Conservation (phyloP, 2,888 invertebrate species). For the Colostygia pectinataria region DNA sequence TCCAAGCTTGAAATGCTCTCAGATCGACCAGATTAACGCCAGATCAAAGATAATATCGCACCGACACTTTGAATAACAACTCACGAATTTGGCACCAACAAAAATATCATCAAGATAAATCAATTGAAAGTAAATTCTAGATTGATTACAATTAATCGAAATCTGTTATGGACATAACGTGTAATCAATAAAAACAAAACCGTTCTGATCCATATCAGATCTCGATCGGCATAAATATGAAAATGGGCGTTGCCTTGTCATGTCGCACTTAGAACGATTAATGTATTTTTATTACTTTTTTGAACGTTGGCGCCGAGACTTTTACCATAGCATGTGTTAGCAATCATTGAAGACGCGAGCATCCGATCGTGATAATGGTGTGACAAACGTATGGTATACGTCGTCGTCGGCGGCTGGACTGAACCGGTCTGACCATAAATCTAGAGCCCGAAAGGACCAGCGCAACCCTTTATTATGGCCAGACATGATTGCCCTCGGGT, state of each 20-base stretch:
- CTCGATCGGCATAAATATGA: slow-evolving; percentile 72
- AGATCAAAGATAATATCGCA: slow-evolving; percentile 52
- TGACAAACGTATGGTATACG: slow-evolving; percentile 69
- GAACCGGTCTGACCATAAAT: slow-evolving; percentile 64
- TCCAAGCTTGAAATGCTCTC: slow-evolving; percentile 50
- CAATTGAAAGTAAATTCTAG: slow-evolving; percentile 33
- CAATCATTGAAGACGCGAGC: slow-evolving; percentile 49
- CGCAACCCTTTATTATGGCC: slow-evolving; percentile 77
- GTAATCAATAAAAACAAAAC: slow-evolving; percentile 46
- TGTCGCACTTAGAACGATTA: slow-evolving; percentile 61
- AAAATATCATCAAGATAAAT: slow-evolving; percentile 35
- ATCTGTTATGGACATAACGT: slow-evolving; percentile 44
- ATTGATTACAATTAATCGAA: slow-evolving; percentile 48
- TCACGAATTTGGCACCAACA: slow-evolving; percentile 34
- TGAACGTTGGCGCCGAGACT: slow-evolving; percentile 37
- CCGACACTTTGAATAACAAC: slow-evolving; percentile 35
- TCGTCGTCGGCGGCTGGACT: slow-evolving; percentile 58
- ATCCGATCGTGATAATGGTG: slow-evolving; percentile 56
- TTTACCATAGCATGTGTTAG: slow-evolving; percentile 46
- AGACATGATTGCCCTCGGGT: slow-evolving; percentile 80
- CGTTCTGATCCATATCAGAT: slow-evolving; percentile 35
- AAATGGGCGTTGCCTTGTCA: slow-evolving; percentile 64
- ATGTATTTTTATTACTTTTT: slow-evolving; percentile 48
- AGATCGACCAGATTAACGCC: slow-evolving; percentile 46
- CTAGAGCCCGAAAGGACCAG: slow-evolving; percentile 67